These are phyloP conservation scores for Drosophila villosipedis DNA, from an alignment of 2,888 invertebrate genomes.

Conservation along the genomic window DNA sequence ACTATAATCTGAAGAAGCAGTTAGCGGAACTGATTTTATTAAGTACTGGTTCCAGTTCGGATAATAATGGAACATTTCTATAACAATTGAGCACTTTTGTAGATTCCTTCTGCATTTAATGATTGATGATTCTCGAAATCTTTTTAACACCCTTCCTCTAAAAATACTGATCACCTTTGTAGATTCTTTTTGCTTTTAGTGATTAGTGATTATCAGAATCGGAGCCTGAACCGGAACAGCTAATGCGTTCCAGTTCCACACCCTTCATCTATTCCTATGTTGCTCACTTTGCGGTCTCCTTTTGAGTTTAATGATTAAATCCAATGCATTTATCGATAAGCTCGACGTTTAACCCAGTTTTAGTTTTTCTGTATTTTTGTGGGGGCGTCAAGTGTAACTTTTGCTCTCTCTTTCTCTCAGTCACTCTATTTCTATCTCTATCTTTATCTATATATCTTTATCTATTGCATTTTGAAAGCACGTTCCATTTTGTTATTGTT, in stretches of 20 bases:
- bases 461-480: constrained; percentile 35
- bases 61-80: too few relatives aligned
- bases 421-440: background rate
- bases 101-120: background rate
- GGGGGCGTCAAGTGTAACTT: constrained; percentile 64
- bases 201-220: background rate
- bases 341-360: constrained; percentile 54
- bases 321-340: constrained; percentile 40
- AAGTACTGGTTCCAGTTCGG: too few relatives aligned
- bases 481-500: constrained; percentile 36
- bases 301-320: constrained; percentile 34
- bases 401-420: constrained; percentile 10
- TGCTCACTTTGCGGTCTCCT: constrained; percentile 20
- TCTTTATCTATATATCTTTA: background rate
- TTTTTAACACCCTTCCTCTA: background rate
- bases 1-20: background rate
- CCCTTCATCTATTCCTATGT: background rate
- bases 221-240: background rate
- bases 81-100: background rate
- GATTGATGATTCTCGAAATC: background rate
- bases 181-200: background rate
- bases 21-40: too few relatives aligned
- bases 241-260: background rate
- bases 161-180: background rate
- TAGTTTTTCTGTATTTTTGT: constrained; percentile 18